phyloP scores from a whole-genome alignment of 2,113 vertebrate species.

The Helogale parvula region DNA sequence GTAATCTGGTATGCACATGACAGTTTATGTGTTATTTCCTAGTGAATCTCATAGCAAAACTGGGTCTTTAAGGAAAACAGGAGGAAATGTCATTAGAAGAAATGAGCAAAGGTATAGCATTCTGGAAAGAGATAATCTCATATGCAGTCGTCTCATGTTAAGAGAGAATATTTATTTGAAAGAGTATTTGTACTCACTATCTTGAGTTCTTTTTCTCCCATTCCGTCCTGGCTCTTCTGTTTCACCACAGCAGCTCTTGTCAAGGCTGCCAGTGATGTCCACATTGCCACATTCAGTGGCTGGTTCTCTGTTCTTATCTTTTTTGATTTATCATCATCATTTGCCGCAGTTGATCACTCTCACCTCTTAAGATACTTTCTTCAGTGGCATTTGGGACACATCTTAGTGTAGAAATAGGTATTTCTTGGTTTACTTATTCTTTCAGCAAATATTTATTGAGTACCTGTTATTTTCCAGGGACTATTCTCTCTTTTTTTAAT shows the following conservation, averaged over 20 bases:
- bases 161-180: neutral
- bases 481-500: neutral
- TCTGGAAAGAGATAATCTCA: neutral
- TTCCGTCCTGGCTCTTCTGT: neutral
- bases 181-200: neutral
- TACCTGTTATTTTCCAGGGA: neutral
- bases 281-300: neutral
- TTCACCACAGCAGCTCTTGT: neutral
- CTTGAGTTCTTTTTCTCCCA: neutral
- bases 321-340: constrained; percentile 24
- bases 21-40: neutral
- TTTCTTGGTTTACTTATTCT: constrained; percentile 28
- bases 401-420: neutral
- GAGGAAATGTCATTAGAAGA: neutral
- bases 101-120: neutral
- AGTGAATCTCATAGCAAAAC: neutral
- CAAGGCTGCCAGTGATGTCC: neutral
- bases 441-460: constrained; percentile 22
- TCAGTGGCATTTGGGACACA: neutral
- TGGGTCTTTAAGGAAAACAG: neutral
- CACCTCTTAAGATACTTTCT: neutral
- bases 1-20: neutral
- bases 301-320: neutral
- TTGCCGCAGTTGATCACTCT: neutral
- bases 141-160: neutral